These are phyloP conservation scores for Ailuropoda melanoleuca DNA, from an alignment of 2,113 vertebrate species.

Conservation along the genomic window DNA sequence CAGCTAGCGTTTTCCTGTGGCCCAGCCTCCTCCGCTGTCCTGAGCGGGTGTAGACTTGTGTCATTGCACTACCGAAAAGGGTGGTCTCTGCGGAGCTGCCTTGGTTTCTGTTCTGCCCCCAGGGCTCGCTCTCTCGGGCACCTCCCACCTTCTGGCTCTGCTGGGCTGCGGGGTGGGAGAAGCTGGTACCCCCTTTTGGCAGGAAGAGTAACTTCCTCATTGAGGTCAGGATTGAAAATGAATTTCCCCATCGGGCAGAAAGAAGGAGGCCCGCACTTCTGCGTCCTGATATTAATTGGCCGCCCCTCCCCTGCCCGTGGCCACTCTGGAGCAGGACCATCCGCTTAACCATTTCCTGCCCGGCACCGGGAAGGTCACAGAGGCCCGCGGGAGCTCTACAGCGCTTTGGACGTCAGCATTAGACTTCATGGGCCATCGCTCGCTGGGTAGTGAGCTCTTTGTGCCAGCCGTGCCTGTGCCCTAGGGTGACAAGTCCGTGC, in stretches of 20 bases:
- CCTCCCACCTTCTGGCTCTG: neutral
- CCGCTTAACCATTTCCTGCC: slow-evolving; percentile 50
- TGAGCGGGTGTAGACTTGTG: fast-evolving
- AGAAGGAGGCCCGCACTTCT: neutral
- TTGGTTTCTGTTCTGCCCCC: no score
- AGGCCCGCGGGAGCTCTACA: neutral
- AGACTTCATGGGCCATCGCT: neutral
- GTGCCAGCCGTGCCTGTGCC: neutral
- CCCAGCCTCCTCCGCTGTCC: no score
- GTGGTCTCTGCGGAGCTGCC: neutral
- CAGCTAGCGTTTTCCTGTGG: neutral
- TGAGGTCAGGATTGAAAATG: slow-evolving; percentile 68
- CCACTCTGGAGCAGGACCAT: neutral
- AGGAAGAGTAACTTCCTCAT: slow-evolving; percentile 58
- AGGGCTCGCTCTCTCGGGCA: neutral
- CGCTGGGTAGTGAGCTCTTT: neutral
- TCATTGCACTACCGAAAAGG: neutral
- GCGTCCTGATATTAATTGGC: neutral
- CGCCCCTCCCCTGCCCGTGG: neutral
- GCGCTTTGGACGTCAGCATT: neutral
- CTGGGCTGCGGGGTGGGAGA: neutral
- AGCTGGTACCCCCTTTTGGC: neutral
- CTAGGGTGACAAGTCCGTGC: neutral
- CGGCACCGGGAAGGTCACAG: neutral
- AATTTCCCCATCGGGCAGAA: slow-evolving; percentile 62